Percentiles rank a stretch among this genome's conserved stretches.
These are phyloP conservation scores for Sterrhoptilus dennistouni DNA, from an alignment of 2,113 vertebrate genomes.

Conservation along the genomic window DNA sequence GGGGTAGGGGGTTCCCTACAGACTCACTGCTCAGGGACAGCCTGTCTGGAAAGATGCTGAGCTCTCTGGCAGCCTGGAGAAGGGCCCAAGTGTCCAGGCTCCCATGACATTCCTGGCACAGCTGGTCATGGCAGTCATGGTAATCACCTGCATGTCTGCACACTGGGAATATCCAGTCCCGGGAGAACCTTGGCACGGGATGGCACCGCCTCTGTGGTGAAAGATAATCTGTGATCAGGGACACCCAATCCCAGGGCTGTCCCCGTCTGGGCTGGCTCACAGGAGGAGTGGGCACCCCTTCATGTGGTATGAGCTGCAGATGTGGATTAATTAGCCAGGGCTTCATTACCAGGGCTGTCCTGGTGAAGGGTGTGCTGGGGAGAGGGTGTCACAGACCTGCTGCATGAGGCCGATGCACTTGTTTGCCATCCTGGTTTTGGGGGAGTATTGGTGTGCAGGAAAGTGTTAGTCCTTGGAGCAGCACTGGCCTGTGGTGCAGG, in stretches of 20 bases:
- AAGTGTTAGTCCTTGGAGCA: fast-evolving
- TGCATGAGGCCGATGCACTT: fast-evolving
- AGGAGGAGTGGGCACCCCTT: neutral
- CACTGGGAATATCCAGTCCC: neutral
- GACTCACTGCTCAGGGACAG: neutral
- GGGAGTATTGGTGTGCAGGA: neutral
- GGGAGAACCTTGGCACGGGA: fast-evolving
- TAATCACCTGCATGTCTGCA: fast-evolving
- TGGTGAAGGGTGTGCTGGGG: neutral
- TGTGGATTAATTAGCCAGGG: neutral
- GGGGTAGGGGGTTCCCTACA: neutral
- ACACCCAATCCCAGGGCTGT: neutral
- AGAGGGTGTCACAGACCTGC: fast-evolving
- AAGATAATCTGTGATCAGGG: neutral
- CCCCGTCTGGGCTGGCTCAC: neutral
- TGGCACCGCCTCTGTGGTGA: neutral
- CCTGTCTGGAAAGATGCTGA: neutral
- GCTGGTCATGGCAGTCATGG: fast-evolving
- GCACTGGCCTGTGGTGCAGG: neutral
- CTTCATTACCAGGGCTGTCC: neutral
- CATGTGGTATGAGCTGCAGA: neutral
- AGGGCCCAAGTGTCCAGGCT: neutral
- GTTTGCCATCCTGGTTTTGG: neutral
- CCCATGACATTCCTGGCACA: fast-evolving
- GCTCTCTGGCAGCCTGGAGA: neutral